Conservation (phyloP, 2,888 invertebrate genomes). For the Epinotia bilunana region DNA sequence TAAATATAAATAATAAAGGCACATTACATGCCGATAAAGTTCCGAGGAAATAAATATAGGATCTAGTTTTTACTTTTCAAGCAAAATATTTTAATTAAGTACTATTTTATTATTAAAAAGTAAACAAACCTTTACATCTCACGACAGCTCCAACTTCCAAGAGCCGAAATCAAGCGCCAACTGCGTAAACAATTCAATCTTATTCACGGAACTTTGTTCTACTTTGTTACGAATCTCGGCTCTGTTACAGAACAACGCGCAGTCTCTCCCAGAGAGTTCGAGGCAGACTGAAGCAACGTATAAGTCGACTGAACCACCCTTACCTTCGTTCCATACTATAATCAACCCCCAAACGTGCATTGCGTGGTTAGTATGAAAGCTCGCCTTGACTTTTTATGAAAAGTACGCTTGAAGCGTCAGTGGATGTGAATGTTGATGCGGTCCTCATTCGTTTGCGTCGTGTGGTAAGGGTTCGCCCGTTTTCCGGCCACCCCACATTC, state of each 20-base stretch:
- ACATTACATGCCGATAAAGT: too few relatives aligned
- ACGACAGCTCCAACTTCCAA: constrained; percentile 45
- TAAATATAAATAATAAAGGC: too few relatives aligned
- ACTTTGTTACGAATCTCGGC: constrained; percentile 53
- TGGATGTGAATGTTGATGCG: constrained; percentile 46
- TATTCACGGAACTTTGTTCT: constrained; percentile 66
- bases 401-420: constrained; percentile 46
- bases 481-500: constrained; percentile 55
- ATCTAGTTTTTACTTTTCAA: too few relatives aligned
- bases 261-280: constrained; percentile 50
- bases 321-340: background rate
- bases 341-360: constrained; percentile 51
- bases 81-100: background rate
- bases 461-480: constrained; percentile 45
- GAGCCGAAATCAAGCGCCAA: constrained; percentile 23
- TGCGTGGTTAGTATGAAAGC: constrained; percentile 45
- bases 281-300: constrained; percentile 57
- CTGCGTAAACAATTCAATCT: constrained; percentile 57
- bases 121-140: constrained; percentile 51
- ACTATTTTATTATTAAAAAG: background rate
- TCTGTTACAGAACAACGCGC: constrained; percentile 52
- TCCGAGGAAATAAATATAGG: too few relatives aligned
- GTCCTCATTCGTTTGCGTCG: background rate
- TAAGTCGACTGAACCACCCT: constrained; percentile 29
- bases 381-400: background rate